A percentile compares a stretch with the other conserved stretches of the same genome.
These are phyloP conservation scores for Psittacula derbiana DNA, from an alignment of 2,797 vertebrate species.

Conservation along the genomic window DNA sequence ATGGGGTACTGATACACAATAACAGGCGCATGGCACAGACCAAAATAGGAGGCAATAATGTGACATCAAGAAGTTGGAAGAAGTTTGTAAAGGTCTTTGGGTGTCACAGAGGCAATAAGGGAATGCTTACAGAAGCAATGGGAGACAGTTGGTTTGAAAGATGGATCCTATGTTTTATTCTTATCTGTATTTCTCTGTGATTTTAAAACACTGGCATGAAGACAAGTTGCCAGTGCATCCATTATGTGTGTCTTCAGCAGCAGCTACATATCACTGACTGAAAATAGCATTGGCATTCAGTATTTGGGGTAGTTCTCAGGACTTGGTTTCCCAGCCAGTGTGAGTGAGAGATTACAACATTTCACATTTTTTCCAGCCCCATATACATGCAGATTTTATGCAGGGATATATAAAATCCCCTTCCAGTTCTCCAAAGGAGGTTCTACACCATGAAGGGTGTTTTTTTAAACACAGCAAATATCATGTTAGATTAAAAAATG, in stretches of 20 bases:
- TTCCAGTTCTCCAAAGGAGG: neutral
- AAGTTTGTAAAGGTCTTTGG: neutral
- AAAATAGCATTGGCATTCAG: conserved; percentile 30
- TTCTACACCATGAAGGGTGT: neutral
- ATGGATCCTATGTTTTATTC: neutral
- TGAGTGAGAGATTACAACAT: conserved; percentile 12
- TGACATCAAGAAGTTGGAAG: neutral
- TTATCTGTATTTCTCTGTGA: neutral
- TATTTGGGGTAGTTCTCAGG: neutral
- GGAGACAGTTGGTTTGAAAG: neutral
- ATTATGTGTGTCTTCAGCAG: neutral
- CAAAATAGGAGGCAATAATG: neutral
- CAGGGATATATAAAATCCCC: neutral
- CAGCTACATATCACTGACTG: neutral
- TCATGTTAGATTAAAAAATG: conserved; percentile 10
- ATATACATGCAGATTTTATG: conserved; percentile 10
- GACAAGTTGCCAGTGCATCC: neutral
- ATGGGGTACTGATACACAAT: neutral
- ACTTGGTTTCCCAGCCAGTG: neutral
- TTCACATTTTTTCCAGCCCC: conserved; percentile 3
- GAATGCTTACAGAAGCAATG: neutral
- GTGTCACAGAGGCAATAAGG: neutral
- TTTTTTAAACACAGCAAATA: neutral
- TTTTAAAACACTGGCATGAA: conserved; percentile 12
- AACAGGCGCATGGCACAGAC: neutral